Percentiles rank a stretch among this genome's conserved stretches.
phyloP scores from a whole-genome alignment of 2,113 vertebrate genomes.

The Micromys minutus region DNA sequence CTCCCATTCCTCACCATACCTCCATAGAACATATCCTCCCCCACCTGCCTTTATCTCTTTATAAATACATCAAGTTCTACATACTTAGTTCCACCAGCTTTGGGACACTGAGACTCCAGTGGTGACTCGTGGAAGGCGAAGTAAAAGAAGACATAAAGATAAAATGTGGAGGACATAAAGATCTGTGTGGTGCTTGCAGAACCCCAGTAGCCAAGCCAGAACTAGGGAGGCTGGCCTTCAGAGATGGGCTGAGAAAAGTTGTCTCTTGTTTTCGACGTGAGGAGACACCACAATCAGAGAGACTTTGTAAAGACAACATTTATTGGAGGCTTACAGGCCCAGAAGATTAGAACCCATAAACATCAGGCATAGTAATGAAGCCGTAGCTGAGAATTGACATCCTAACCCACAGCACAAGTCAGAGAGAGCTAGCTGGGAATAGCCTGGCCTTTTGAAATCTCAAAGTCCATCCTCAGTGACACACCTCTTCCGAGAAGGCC shows the following conservation, averaged over 20 bases:
- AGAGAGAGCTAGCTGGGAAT: background rate
- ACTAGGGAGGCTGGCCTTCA: background rate
- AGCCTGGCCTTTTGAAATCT: background rate
- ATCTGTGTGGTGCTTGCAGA: background rate
- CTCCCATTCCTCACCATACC: too few species aligned
- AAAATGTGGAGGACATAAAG: rapidly evolving
- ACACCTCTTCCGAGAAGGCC: background rate
- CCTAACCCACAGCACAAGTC: background rate
- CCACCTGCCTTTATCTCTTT: too few species aligned
- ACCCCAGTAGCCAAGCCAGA: background rate
- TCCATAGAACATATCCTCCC: too few species aligned
- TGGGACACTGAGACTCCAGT: background rate
- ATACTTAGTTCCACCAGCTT: background rate
- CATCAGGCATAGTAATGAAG: background rate
- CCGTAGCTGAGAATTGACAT: background rate
- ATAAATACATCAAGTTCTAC: too few species aligned
- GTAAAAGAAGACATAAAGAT: background rate
- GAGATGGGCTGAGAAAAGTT: background rate
- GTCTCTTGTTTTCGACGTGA: background rate
- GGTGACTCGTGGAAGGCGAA: background rate
- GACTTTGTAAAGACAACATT: background rate
- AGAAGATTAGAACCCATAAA: background rate
- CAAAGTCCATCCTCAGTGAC: background rate
- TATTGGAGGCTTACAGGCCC: background rate
- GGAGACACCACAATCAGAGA: background rate